Base-by-base conservation (phyloP, 1,140 invertebrate genomes). In the Charaxes varanes region DNA sequence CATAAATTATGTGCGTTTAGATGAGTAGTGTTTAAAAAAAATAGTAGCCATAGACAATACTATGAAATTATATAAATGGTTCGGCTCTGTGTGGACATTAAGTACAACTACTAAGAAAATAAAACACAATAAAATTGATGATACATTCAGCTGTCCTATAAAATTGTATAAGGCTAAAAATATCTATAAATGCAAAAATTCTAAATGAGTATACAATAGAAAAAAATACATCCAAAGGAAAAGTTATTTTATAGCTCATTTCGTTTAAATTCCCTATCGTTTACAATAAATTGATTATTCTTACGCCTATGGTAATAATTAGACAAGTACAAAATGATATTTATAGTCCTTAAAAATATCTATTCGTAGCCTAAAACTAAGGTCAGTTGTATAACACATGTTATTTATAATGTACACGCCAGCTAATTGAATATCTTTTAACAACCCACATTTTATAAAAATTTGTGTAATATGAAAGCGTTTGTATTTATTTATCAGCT, bases 261-360 rank as follows among this genome's bases (percentile, higher is more conserved):
- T 77, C 68, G 62, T 77, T 73, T 64, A 69, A 64, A 65, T 41
- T 68, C 53, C 67, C 58, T 76, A 69, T 70, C 59, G 52, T 74
- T 73, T 66, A 77, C 62, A 76, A n/a, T 58, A 61, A 63, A 63
- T 77, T 79, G 74, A 46, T 82, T 78, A 79, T 76, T 55, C 78
- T 79, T 79, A 82, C 21, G 47, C 30, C 74, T 82, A 82, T 77
- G 74, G 74, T 82, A 79, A 78, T 80, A 72, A 68, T 71, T 77
- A 82, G 71, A 78, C 74, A 82, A 82, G 78, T 82, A 82, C 74
- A 82, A 82, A 82, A 82, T 79, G 74, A 82, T 82, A 79, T 76
- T 72, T 76, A n/a, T 63, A 66, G 61, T 58, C 70, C 79, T 78
- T 79, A 71, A 78, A 62, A 70, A 67, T 74, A 71, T 70, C 63